phyloP scores from a whole-genome alignment of 1,140 invertebrate genomes.

The Apis mellifera region DNA sequence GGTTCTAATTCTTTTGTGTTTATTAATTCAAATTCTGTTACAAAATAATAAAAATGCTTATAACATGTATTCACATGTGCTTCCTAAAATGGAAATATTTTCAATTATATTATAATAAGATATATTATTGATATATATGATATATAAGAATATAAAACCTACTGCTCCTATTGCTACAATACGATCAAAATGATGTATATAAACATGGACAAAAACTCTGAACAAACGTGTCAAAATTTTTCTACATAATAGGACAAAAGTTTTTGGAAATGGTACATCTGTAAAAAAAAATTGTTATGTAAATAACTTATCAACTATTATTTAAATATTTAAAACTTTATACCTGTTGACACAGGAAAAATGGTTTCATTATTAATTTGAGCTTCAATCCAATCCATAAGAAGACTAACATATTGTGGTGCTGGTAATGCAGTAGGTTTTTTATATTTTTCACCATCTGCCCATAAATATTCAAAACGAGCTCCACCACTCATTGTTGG shows the following conservation, averaged over 20 bases:
- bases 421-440: constrained; percentile 94
- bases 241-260: constrained; percentile 89
- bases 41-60: constrained; percentile 98
- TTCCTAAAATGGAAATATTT: constrained; percentile 85
- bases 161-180: constrained; percentile 94
- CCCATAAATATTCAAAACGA: constrained; percentile 96
- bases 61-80: constrained; percentile 98
- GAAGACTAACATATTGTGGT: constrained; percentile 91
- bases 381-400: constrained; percentile 97
- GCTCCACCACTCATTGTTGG: constrained; percentile 96
- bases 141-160: constrained; percentile 76
- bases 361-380: constrained; percentile 96
- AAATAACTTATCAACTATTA: constrained; percentile 53
- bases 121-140: neutral
- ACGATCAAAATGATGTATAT: constrained; percentile 97
- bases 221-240: constrained; percentile 96
- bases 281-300: constrained; percentile 70
- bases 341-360: constrained; percentile 91
- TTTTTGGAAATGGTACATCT: constrained; percentile 95
- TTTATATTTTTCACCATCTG: constrained; percentile 93
- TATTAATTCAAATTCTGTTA: constrained; percentile 93
- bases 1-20: constrained; percentile 94
- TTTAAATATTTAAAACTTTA: constrained; percentile 12
- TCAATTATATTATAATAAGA: constrained; percentile 11
- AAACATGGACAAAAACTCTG: constrained; percentile 97